Evolutionary conservation across 1,140 invertebrate species (phyloP).

Genomic region (Sarcophaga bullata): DNA sequence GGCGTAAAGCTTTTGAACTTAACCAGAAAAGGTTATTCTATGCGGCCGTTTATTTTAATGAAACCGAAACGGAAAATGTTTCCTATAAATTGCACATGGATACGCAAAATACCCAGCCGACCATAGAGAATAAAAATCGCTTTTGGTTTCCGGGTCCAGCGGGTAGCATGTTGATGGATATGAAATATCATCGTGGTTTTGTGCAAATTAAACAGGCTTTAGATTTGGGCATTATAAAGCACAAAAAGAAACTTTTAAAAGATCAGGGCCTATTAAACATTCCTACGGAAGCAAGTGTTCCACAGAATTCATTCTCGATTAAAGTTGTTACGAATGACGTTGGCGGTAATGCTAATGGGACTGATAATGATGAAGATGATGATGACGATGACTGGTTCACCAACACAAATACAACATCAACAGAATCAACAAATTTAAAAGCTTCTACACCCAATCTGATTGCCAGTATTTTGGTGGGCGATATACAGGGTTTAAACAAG

Average conservation of each 20-base stretch:
- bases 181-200: constrained; percentile 75
- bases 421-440: neutral
- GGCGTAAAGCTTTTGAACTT: constrained; percentile 68
- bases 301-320: constrained; percentile 47
- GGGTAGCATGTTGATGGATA: constrained; percentile 71
- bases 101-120: constrained; percentile 74
- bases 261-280: constrained; percentile 40
- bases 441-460: constrained; percentile 5
- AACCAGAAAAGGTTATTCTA: constrained; percentile 63
- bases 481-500: neutral
- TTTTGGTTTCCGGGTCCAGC: constrained; percentile 76
- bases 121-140: constrained; percentile 70
- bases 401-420: constrained; percentile 6
- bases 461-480: constrained; percentile 1
- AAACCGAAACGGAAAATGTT: constrained; percentile 53
- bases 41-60: constrained; percentile 59
- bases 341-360: neutral
- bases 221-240: constrained; percentile 71
- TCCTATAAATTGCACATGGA: constrained; percentile 76
- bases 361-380: constrained; percentile 41
- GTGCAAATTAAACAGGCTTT: constrained; percentile 75
- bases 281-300: neutral
- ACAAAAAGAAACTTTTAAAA: constrained; percentile 53
- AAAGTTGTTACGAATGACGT: constrained; percentile 28
- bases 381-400: constrained; percentile 49